Base-by-base conservation (phyloP, 2,113 vertebrate species). In the Lates calcarifer region DNA sequence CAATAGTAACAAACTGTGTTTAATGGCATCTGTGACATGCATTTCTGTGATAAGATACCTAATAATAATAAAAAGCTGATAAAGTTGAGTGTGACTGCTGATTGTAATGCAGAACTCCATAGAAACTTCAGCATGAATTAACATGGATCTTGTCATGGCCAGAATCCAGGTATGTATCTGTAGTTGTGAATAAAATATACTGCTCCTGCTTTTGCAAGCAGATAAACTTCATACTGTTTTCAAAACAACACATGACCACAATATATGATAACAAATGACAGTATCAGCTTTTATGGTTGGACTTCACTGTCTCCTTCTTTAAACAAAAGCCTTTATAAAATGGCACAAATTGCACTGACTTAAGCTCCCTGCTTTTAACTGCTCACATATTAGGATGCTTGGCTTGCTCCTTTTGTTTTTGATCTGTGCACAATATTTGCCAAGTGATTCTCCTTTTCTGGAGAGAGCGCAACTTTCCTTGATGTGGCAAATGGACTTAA, bases 401-500 rank as follows among this genome's bases (percentile, higher is more conserved):
- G 41, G 20, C 26, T 63, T 65, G n/a, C 29, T 67, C 56, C 20
- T 43, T 76, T 79, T 70, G 41, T 35, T 78, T 79, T 76, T 81
- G 58, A 83, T 74, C 39, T 22, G 3, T n/a, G 60, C 85, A 66
- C 43, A 28, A 5, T 66, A 81, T 86, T 84, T 79, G 85, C 76
- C 79, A 74, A 77, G 13, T 61, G 43, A 82, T 51, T 83, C 64
- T 84, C 58, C 56, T 45, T 82, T 66, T 33, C 67, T 66, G 47
- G 58, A 33, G 63, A 60, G 64, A 87, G 67, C 81, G 84, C 66
- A 76, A 63, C 28, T 62, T 41, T 10, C 76, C 28, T 77, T 83
- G 74, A 81, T 86, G 77, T 71, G 69, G 73, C 37, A 53, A 84
- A 87, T 64, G 49, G 76, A 62, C 71, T 70, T 78, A 74, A 79